Conservation (phyloP, 2,888 invertebrate genomes). For the Megalurothrips usitatus region DNA sequence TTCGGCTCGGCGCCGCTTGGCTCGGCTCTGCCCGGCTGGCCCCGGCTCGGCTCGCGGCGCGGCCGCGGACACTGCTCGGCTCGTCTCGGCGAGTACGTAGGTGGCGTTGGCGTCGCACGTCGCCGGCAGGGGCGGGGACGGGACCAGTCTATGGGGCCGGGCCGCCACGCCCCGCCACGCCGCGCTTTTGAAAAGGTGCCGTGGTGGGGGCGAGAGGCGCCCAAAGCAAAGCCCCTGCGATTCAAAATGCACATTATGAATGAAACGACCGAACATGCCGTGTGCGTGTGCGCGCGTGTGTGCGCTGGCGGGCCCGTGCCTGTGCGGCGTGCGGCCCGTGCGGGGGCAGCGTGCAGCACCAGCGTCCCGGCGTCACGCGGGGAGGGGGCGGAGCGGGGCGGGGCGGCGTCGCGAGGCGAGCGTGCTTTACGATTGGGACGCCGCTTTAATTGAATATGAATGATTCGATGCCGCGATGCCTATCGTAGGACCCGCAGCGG, state of each 20-base stretch:
- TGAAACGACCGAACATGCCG: not conserved
- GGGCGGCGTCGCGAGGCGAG: not conserved
- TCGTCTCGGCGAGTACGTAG: conserved; percentile 8
- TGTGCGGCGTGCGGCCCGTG: too few relatives aligned
- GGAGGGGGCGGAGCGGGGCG: too few relatives aligned
- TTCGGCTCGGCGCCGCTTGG: not conserved
- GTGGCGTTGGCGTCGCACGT: conserved; percentile 6
- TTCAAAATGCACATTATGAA: conserved; percentile 18
- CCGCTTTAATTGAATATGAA: conserved; percentile 19
- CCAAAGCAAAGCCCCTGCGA: not conserved
- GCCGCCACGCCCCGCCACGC: too few relatives aligned
- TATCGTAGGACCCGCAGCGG: conserved; percentile 2
- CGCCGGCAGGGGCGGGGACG: too few relatives aligned
- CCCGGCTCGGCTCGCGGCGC: not conserved
- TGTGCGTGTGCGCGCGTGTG: not conserved
- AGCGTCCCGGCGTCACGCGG: too few relatives aligned
- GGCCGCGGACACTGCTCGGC: not conserved
- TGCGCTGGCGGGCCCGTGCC: too few relatives aligned
- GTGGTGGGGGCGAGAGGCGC: not conserved
- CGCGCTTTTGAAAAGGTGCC: not conserved
- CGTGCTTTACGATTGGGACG: not conserved
- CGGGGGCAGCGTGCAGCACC: too few relatives aligned
- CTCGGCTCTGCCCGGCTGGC: not conserved
- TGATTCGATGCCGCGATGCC: not conserved
- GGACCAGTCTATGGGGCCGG: too few relatives aligned